phyloP scores from a whole-genome alignment of 2,888 invertebrate genomes.

The Lasioglossum zephyrum region DNA sequence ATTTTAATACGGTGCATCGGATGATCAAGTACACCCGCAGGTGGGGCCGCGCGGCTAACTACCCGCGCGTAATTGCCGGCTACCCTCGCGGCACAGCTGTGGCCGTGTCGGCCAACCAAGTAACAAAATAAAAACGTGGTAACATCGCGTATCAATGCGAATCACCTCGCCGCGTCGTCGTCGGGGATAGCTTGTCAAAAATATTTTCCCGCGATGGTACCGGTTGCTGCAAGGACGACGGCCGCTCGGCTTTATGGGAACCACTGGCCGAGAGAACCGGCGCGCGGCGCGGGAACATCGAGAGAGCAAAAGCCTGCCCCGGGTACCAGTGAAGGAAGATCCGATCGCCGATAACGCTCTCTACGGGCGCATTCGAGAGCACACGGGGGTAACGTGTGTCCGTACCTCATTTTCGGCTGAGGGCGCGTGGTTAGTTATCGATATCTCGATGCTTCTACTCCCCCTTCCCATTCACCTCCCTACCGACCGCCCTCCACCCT shows the following conservation, averaged over 20 bases:
- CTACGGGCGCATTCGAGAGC: slow-evolving; percentile 57
- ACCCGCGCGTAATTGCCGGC: slow-evolving; percentile 22
- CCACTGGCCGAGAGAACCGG: slow-evolving; percentile 46
- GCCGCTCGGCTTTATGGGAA: slow-evolving; percentile 56
- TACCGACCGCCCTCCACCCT: neutral
- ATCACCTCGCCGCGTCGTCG: neutral
- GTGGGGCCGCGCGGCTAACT: neutral
- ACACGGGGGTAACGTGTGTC: slow-evolving; percentile 49
- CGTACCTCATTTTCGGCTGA: slow-evolving; percentile 68
- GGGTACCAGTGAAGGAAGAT: slow-evolving; percentile 66
- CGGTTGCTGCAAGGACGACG: slow-evolving; percentile 8
- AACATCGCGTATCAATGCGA: neutral
- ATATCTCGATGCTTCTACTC: slow-evolving; percentile 60
- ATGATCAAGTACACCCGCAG: neutral
- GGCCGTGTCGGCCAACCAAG: neutral
- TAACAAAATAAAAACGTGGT: too few species aligned
- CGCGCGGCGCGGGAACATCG: slow-evolving; percentile 36
- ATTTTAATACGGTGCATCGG: neutral
- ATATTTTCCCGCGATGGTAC: neutral
- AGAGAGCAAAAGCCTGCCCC: slow-evolving; percentile 40
- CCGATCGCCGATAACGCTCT: slow-evolving; percentile 74
- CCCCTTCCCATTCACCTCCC: neutral
- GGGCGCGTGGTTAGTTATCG: slow-evolving; percentile 68
- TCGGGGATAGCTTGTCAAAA: neutral
- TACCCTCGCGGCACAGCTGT: slow-evolving; percentile 31